Evolutionary conservation across 1,140 invertebrate species (phyloP), one percentile per base, ranked within the genome.

Genomic region (Microplitis demolitor): DNA sequence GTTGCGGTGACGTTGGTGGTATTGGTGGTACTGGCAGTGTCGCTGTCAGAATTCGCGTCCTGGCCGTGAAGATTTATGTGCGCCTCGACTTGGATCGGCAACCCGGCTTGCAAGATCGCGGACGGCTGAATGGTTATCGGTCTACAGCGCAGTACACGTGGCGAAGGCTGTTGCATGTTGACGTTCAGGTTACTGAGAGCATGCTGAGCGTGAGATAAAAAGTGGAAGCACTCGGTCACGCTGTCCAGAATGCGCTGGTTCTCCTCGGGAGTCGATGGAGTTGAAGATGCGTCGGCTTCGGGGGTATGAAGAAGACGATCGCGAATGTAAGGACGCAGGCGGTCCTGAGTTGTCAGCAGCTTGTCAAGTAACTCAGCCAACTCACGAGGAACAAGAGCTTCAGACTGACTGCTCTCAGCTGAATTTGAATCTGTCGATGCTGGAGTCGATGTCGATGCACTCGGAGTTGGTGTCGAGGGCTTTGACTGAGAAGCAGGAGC

Each of bases 161-260:
- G 94, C 11, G 93, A 91, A 5, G 90, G 83, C 73, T 90, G 88
- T 33, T 88, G 87, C 37, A 94, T 88, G 75, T 95, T 91, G 51
- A 95, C 89, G 83, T 92, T 92, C 37, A 96, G 88, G 79, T 98
- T 96, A 80, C 95, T 97, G 8, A 97, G 86, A 3, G 93, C 91
- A 83, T 98, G 97, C 83, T 94, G 94, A 31, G 93, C 92, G 81
- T 98, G 97, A 4, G 94, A 91, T 67, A 97, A 86, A 68, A 91
- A 92, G 82, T 98, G 97, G 73, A 97, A 88, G 31, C 93, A 88
- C 82, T 95, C 92, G 0, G 92, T 93, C 1, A 95, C 92, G 13
- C 91, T 86, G 78, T 93, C 92, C 51, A 93, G 91, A 31, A 92
- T 83, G 3, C 88, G 87, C 79, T 95, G 93, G 4, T 88, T 88